Evolutionary conservation across 2,888 invertebrate species (phyloP).

Genomic region (Cephalotes varians): DNA sequence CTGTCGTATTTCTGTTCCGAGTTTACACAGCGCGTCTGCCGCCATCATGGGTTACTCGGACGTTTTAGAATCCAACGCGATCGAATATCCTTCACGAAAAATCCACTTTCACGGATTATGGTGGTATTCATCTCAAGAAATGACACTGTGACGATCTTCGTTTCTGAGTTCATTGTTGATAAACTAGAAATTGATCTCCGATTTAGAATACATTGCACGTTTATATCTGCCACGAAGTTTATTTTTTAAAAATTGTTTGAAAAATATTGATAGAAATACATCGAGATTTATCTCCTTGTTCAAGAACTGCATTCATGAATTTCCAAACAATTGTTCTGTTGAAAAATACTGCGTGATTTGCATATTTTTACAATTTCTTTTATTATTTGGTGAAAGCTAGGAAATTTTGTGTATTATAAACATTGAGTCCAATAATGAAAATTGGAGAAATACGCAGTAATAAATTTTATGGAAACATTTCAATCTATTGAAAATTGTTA

Average conservation of each 20-base stretch:
- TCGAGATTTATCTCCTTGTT: background rate
- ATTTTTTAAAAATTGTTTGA: conserved; percentile 9
- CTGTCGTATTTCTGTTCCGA: conserved; percentile 74
- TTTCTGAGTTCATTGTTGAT: conserved; percentile 31
- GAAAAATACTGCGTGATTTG: background rate
- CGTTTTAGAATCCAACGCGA: conserved; percentile 43
- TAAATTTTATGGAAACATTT: background rate
- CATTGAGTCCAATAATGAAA: background rate
- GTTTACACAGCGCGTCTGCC: conserved; percentile 74
- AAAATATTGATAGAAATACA: background rate
- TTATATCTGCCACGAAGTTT: background rate
- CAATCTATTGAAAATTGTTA: background rate
- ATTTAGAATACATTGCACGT: background rate
- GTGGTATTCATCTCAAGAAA: conserved; percentile 19
- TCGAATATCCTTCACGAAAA: conserved; percentile 24
- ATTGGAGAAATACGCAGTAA: background rate
- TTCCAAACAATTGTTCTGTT: background rate
- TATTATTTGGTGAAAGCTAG: background rate
- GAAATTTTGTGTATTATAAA: background rate
- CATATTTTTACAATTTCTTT: conserved; percentile 1
- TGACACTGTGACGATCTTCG: background rate
- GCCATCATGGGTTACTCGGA: conserved; percentile 50
- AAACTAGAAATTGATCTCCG: conserved; percentile 10
- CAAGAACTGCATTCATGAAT: background rate
- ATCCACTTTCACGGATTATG: conserved; percentile 62